A percentile compares a stretch with the other conserved stretches of the same genome.
These are phyloP conservation scores for Vidua macroura DNA, from an alignment of 2,113 vertebrate species.

Conservation along the genomic window DNA sequence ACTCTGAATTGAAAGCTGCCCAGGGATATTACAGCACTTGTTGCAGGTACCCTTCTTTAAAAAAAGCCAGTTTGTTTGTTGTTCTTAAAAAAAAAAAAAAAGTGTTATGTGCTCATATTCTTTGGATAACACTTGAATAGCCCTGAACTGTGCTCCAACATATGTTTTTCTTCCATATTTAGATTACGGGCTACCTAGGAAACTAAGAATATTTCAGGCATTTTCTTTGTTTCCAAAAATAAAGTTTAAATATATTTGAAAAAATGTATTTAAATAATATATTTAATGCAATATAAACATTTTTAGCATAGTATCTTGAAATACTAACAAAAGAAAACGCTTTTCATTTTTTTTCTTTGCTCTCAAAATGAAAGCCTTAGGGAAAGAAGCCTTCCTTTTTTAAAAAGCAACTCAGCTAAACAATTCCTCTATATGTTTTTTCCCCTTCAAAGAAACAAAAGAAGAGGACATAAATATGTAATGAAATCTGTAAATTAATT, in stretches of 20 bases:
- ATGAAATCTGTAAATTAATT: not conserved
- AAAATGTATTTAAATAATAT: not conserved
- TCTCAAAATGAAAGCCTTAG: not conserved
- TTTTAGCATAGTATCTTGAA: not conserved
- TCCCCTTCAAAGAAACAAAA: not conserved
- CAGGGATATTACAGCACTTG: not conserved
- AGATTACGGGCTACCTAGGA: not conserved
- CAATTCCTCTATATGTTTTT: not conserved
- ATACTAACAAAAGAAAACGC: not conserved
- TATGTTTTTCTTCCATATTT: not conserved
- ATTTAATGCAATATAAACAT: not conserved
- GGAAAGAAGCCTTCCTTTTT: not conserved
- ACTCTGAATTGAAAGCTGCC: not conserved
- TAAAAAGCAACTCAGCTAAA: not conserved
- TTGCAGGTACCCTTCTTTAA: not conserved
- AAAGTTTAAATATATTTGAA: not conserved
- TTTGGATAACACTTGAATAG: not conserved
- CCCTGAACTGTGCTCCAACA: accelerated
- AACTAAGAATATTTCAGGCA: not conserved
- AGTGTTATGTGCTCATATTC: not conserved
- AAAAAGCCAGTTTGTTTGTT: not conserved
- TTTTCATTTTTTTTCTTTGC: not conserved
- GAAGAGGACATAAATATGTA: not conserved
- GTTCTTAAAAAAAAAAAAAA: not conserved
- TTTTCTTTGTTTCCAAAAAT: not conserved